Evolutionary conservation across 2,797 vertebrate genomes (phyloP), one percentile per base, ranked within the genome.

Genomic region (Loris lydekkerianus): DNA sequence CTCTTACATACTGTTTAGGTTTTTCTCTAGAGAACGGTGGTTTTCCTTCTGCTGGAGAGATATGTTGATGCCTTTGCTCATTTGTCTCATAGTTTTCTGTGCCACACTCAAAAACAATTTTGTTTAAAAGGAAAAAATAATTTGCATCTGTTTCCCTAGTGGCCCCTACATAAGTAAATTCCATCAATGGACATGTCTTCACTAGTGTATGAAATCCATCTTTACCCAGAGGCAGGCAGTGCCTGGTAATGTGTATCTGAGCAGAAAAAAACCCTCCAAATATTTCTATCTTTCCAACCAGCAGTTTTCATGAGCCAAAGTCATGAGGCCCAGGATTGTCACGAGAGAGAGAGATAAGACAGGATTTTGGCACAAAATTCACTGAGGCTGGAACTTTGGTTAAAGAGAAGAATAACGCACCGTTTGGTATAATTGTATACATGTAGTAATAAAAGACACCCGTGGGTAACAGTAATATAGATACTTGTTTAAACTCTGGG

Each of bases 301-400:
- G 82, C 27, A 37, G 34, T 81, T 97, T 86, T 70, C 80, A 8
- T 40, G 34, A 43, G 10, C 60, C 15, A 31, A 70, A 90, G 92
- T 61, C 80, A 43, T 14, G 67, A 60, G 91, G 92, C 65, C 82
- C 17, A 76, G 78, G 53, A 80, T 60, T 87, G 9, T 56, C 15
- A 21, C 18, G 80, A 94, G 86, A 96, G 86, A 96, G 86, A 67
- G 67, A 91, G 49, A 84, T 14, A 56, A 97, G 95, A 86, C 25
- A 82, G 72, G 17, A 25, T 83, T 63, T 95, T 87, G 61, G 63
- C 90, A 61, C 14, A 34, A 86, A 95, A 82, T 86, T 56, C 40
- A 69, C 37, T 14, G 58, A 96, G 60, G 58, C 49, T 89, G 43
- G 69, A 53, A 53, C 58, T 72, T 93, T 21, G 40, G 82, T 76